Evolutionary conservation across 2,888 invertebrate species (phyloP).

Genomic region (Megaustenia siamemsis): DNA sequence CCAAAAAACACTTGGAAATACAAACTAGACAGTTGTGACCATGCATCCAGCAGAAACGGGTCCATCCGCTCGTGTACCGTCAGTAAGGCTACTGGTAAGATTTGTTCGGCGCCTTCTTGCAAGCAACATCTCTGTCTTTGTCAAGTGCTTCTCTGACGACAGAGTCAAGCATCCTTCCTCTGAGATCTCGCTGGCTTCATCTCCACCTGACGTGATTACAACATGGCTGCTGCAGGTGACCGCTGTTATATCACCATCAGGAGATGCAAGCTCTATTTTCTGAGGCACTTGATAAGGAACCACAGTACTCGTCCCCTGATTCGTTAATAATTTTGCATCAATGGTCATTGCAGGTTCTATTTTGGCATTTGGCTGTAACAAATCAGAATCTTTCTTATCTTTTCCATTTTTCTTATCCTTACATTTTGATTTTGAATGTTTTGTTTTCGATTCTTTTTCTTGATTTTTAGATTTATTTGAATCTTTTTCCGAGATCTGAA

Average conservation of each 20-base stretch:
- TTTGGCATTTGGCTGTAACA: slow-evolving; percentile 14
- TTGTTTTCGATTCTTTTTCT: slow-evolving; percentile 29
- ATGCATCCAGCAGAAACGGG: slow-evolving; percentile 55
- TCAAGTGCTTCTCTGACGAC: slow-evolving; percentile 60
- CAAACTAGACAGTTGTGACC: slow-evolving; percentile 65
- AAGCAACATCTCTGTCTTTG: slow-evolving; percentile 78
- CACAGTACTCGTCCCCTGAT: slow-evolving; percentile 20
- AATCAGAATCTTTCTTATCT: slow-evolving; percentile 45
- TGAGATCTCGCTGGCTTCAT: neutral
- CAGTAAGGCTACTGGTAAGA: slow-evolving; percentile 49
- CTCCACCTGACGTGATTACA: neutral
- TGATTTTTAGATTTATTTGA: slow-evolving; percentile 3
- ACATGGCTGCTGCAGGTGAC: too few relatives aligned
- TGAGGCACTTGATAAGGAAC: neutral
- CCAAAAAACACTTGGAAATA: too few relatives aligned
- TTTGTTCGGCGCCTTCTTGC: slow-evolving; percentile 70
- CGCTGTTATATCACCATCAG: too few relatives aligned
- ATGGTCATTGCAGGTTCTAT: slow-evolving; percentile 16
- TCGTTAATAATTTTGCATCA: slow-evolving; percentile 9
- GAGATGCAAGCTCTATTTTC: neutral
- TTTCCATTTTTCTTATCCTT: slow-evolving; percentile 49
- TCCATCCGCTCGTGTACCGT: slow-evolving; percentile 43
- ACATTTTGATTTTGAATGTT: slow-evolving; percentile 37
- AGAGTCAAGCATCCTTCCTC: slow-evolving; percentile 39
- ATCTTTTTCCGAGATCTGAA: slow-evolving; percentile 43